phyloP scores from a whole-genome alignment of 1,140 invertebrate genomes.

The Drosophila quadrilineata region DNA sequence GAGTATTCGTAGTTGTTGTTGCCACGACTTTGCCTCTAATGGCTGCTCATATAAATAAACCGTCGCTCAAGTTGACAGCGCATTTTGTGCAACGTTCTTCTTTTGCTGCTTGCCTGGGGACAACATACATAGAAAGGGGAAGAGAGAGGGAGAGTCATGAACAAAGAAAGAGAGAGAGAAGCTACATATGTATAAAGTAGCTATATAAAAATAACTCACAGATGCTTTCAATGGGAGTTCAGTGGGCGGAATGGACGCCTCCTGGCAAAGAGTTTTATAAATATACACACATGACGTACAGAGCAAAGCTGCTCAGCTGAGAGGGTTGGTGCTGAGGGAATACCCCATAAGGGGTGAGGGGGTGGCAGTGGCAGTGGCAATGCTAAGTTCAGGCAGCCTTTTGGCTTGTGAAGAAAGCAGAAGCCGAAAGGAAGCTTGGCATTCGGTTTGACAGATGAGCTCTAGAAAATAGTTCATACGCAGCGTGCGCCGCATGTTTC shows the following conservation, averaged over 20 bases:
- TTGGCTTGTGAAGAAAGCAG: conserved; percentile 22
- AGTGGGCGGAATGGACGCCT: background rate
- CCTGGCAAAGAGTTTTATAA: conserved; percentile 10
- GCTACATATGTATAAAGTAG: conserved; percentile 54
- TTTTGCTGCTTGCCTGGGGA: background rate
- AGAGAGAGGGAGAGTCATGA: background rate
- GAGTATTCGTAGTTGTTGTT: conserved; percentile 29
- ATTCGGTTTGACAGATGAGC: conserved; percentile 13
- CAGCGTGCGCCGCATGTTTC: conserved; percentile 63
- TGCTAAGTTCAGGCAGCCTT: conserved; percentile 31
- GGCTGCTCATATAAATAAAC: conserved; percentile 53
- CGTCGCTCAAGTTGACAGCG: conserved; percentile 43
- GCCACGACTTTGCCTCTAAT: conserved; percentile 34
- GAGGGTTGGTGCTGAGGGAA: too few species aligned
- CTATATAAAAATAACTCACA: conserved; percentile 75
- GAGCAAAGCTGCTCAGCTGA: too few species aligned
- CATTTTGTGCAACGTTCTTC: conserved; percentile 40
- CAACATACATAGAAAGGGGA: background rate
- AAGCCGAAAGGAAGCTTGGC: background rate
- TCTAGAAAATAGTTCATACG: conserved; percentile 74
- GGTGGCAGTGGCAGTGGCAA: conserved; percentile 28
- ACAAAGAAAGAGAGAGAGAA: conserved; percentile 7
- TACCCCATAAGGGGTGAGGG: too few species aligned
- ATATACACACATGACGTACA: conserved; percentile 31
- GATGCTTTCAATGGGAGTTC: conserved; percentile 63